Percentiles rank a stretch among this genome's conserved stretches.
These are phyloP conservation scores for Zhengitettix transpicula DNA, from an alignment of 2,888 invertebrate genomes.

Conservation along the genomic window DNA sequence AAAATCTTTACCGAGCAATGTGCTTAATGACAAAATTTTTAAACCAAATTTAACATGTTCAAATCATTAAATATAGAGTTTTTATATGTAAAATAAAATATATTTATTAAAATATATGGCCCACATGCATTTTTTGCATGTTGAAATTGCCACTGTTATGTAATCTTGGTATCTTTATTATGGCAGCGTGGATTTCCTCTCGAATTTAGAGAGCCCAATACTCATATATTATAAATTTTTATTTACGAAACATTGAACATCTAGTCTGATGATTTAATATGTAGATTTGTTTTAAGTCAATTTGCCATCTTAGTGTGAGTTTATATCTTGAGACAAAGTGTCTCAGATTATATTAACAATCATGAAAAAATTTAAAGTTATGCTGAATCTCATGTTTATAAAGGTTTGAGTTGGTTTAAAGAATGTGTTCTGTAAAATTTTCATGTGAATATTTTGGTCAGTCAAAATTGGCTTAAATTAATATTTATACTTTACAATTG, in stretches of 20 bases:
- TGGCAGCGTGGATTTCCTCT: neutral
- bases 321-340: neutral
- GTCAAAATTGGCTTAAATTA: too few species aligned
- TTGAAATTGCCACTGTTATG: neutral
- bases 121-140: neutral
- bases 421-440: too few species aligned
- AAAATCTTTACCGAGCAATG: too few species aligned
- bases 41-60: too few species aligned
- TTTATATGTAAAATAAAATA: too few species aligned
- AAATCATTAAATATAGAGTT: too few species aligned
- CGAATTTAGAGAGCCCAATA: constrained; percentile 3
- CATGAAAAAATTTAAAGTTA: too few species aligned
- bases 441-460: too few species aligned
- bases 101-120: neutral
- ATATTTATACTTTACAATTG: too few species aligned
- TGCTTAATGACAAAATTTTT: too few species aligned
- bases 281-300: constrained; percentile 1
- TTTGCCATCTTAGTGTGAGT: neutral
- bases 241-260: constrained; percentile 5
- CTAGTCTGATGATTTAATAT: constrained; percentile 5
- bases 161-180: neutral
- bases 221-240: constrained; percentile 4
- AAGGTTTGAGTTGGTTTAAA: too few species aligned
- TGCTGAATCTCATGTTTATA: too few species aligned
- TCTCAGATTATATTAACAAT: neutral